These are phyloP conservation scores for Macroglossus sobrinus DNA, from an alignment of 2,113 vertebrate species.

Conservation along the genomic window DNA sequence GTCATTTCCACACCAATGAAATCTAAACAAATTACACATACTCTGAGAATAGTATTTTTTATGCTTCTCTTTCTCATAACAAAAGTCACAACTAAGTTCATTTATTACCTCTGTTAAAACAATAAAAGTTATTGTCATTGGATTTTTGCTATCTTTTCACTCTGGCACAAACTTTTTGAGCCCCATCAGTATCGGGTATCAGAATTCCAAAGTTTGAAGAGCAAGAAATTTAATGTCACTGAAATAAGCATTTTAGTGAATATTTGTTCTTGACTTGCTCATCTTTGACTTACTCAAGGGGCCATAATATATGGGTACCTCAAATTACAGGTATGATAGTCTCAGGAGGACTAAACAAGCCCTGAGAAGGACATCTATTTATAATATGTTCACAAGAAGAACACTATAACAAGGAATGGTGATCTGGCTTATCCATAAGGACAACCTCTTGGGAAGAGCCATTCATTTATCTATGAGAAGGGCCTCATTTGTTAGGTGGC, in stretches of 20 bases:
- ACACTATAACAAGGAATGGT: not conserved
- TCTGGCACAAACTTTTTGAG: not conserved
- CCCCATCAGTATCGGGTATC: not conserved
- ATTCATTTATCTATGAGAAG: not conserved
- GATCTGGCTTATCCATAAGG: not conserved
- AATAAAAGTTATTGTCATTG: not conserved
- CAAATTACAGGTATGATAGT: not conserved
- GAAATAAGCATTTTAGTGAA: not conserved
- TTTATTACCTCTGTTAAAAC: not conserved
- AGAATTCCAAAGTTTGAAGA: not conserved
- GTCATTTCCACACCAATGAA: conserved; percentile 6
- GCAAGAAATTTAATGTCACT: not conserved
- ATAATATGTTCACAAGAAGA: not conserved
- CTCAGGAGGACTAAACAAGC: not conserved
- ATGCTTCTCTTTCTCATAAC: not conserved
- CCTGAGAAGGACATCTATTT: not conserved
- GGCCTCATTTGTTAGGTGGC: not conserved
- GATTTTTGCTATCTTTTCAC: not conserved
- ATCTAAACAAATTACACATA: not conserved
- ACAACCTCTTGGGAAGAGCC: not conserved
- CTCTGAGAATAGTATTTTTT: not conserved
- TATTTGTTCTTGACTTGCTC: conserved; percentile 2
- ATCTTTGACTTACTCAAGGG: not conserved
- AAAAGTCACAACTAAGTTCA: not conserved
- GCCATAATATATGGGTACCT: not conserved